Evolutionary conservation across 2,888 invertebrate species (phyloP).

Genomic region (Glyphotaelius pellucidus): DNA sequence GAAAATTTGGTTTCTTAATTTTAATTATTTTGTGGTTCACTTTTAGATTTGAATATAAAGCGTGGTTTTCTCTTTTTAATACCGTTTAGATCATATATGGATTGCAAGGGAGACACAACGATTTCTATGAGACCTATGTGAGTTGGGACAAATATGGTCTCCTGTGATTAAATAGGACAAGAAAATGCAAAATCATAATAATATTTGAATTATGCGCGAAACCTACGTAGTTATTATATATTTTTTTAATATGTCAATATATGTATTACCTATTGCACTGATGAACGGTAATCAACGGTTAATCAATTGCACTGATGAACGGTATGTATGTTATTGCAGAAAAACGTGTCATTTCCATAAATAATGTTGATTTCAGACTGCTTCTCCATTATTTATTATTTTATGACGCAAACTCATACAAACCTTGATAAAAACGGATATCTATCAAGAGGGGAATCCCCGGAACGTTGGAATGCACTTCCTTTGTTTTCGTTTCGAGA

Average conservation of each 20-base stretch:
- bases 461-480: background rate
- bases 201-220: too few species aligned
- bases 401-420: background rate
- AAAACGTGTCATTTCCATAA: background rate
- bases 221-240: background rate
- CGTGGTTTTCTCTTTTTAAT: too few species aligned
- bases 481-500: background rate
- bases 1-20: too few species aligned
- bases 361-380: background rate
- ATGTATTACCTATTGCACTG: background rate
- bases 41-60: too few species aligned
- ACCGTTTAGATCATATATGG: too few species aligned
- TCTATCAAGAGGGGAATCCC: background rate
- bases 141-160: too few species aligned
- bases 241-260: background rate
- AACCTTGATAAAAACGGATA: background rate
- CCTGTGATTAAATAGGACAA: too few species aligned
- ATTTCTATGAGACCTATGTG: too few species aligned
- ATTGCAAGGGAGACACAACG: too few species aligned
- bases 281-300: too few species aligned
- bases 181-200: too few species aligned
- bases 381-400: background rate
- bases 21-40: too few species aligned
- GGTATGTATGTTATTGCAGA: background rate
- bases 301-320: background rate